phyloP scores from a whole-genome alignment of 2,113 vertebrate genomes.

The Cichladusa arquata region DNA sequence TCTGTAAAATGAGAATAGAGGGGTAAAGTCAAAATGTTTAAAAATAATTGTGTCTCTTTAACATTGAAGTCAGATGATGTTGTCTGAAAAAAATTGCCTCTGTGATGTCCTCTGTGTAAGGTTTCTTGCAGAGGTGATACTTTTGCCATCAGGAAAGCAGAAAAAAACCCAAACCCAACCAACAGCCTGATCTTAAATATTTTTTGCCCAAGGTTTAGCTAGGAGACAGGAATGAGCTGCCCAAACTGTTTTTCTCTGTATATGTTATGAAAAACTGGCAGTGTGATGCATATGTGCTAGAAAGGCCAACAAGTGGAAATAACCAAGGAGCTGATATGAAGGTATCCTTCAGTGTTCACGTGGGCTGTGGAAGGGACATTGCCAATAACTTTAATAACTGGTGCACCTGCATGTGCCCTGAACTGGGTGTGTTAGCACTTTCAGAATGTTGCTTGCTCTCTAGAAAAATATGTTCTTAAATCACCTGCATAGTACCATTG shows the following conservation, averaged over 20 bases:
- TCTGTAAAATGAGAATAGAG: neutral
- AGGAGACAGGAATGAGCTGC: neutral
- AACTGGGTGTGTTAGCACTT: neutral
- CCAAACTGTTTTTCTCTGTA: neutral
- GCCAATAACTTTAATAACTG: neutral
- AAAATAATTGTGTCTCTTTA: neutral
- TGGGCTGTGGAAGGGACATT: neutral
- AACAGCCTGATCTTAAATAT: neutral
- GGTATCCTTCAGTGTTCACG: neutral
- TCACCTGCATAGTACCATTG: neutral
- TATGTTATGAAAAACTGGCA: neutral
- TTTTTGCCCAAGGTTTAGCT: neutral
- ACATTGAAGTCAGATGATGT: fast-evolving
- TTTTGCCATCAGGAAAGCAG: neutral
- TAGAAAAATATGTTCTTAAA: neutral
- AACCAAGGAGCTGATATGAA: neutral
- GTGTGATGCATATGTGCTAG: neutral
- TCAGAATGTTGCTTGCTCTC: neutral
- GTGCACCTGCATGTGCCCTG: neutral
- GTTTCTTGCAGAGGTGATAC: neutral
- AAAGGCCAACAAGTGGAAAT: neutral
- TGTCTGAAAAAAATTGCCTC: neutral
- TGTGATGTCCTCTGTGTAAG: neutral
- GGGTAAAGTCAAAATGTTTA: neutral
- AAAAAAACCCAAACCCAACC: neutral